Percentiles rank a stretch among this genome's conserved stretches.
These are phyloP conservation scores for Periophthalmus modestus DNA, from an alignment of 2,113 vertebrate genomes.

Conservation along the genomic window DNA sequence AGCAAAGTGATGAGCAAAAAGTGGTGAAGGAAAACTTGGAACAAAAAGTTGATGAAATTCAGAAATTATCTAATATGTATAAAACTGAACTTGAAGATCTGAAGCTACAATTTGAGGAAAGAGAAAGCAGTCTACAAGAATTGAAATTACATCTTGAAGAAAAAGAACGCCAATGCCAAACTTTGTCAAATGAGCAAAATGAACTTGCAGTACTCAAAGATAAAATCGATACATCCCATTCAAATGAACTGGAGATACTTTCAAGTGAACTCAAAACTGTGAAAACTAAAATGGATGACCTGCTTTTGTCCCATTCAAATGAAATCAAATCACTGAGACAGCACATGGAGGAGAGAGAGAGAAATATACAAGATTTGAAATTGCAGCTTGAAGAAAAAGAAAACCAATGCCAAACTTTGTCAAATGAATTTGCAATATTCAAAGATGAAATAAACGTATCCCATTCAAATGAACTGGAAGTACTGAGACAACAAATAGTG, in stretches of 20 bases:
- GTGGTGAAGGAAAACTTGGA: slow-evolving; percentile 64
- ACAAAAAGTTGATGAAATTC: slow-evolving; percentile 64
- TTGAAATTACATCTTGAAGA: background rate
- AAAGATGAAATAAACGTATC: background rate
- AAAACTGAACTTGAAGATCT: slow-evolving; percentile 61
- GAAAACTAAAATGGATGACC: background rate
- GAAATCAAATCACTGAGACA: background rate
- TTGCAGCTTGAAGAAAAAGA: background rate
- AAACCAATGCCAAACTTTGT: background rate
- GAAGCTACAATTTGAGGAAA: slow-evolving; percentile 23
- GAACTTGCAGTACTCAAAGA: background rate
- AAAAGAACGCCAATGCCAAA: background rate
- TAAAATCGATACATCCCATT: background rate
- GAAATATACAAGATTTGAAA: background rate
- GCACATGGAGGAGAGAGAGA: background rate
- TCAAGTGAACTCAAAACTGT: background rate
- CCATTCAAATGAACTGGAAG: background rate
- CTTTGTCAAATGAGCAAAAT: background rate
- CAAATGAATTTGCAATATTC: background rate
- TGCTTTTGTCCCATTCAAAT: background rate
- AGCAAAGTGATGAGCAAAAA: slow-evolving; percentile 69
- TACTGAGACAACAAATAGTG: slow-evolving; percentile 36
- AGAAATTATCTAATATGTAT: slow-evolving; percentile 47
- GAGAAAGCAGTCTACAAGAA: background rate
- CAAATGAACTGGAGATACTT: slow-evolving; percentile 6